Conservation (phyloP, 2,888 invertebrate species). For the Andrena haemorrhoa region DNA sequence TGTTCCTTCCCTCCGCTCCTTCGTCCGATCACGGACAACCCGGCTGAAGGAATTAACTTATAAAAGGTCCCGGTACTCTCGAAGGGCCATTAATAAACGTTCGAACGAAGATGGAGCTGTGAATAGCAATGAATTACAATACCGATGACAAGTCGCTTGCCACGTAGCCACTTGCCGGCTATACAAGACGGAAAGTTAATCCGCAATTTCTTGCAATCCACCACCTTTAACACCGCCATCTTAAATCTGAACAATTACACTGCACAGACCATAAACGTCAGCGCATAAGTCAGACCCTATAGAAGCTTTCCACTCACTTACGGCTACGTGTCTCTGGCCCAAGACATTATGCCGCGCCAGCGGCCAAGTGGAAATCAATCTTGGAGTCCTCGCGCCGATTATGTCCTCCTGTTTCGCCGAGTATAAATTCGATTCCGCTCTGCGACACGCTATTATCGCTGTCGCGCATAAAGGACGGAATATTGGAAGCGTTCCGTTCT, state of each 20-base stretch:
- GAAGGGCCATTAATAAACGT: neutral
- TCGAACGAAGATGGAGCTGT: neutral
- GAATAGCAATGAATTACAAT: constrained; percentile 1
- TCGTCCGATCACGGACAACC: neutral
- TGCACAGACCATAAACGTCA: constrained; percentile 77
- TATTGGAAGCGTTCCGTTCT: constrained; percentile 29
- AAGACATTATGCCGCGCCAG: neutral
- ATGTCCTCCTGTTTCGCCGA: constrained; percentile 3
- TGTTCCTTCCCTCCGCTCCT: neutral
- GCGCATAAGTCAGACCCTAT: constrained; percentile 70
- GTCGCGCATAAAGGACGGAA: neutral
- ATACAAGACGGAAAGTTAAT: neutral
- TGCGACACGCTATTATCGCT: constrained; percentile 25
- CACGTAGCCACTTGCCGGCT: neutral
- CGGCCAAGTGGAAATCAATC: neutral
- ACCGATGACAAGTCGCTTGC: neutral
- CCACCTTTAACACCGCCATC: constrained; percentile 70
- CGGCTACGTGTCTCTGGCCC: constrained; percentile 10
- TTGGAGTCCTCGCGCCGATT: constrained; percentile 14
- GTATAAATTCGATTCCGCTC: constrained; percentile 44
- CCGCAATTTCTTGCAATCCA: constrained; percentile 4
- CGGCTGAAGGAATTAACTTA: neutral
- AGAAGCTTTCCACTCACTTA: neutral
- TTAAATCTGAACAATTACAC: constrained; percentile 78
- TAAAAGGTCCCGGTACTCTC: neutral